Base-by-base conservation (phyloP, 2,113 vertebrate genomes). In the Salvelinus sp. region DNA sequence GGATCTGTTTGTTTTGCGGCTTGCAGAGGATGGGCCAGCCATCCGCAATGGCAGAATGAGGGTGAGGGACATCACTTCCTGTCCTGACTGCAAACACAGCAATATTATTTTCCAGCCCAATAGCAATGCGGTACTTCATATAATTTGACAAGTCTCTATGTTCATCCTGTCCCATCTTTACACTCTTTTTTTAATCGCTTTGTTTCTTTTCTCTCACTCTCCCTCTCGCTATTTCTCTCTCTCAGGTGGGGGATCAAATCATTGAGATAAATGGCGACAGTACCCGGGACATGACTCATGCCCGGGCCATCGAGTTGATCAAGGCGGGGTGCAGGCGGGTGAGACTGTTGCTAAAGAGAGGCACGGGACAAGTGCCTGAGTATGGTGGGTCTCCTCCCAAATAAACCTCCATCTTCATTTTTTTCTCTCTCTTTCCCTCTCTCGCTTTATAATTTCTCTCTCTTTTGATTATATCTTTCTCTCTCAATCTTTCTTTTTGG, bases 231-330 rank as follows among this genome's bases (percentile, higher is more conserved):
- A 54, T 64, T 25, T 67, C 44, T 82, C 58, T 70, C 44, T 79
- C 81, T 72, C 94, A 99, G 98, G 96, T 99, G 73, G 98, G 98
- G 79, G 98, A 99, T 94, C 97, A 99, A 91, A 99, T 99, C 90
- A 99, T 99, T 86, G 98, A 99, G 93, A 99, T 99, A 88, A 99
- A 99, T 66, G 98, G 98, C 82, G 98, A 99, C 92, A 98, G 96
- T 92, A 99, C 97, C 71, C 94, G 97, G 85, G 98, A 99, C 91
- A 99, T 99, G 98, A 98, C 96, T 69, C 97, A 99, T 1, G 94
- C 95, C 83, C 96, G 96, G 75, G 98, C 98, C 79, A 99, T 99
- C 89, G 98, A 99, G 83, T 95, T 99, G 88, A 99, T 99, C 92
- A 99, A 99, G 88, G 96, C 97, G 0, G 97, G 98, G 70, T 97